Conservation (phyloP, 2,113 vertebrate genomes). For the Mesitornis unicolor region DNA sequence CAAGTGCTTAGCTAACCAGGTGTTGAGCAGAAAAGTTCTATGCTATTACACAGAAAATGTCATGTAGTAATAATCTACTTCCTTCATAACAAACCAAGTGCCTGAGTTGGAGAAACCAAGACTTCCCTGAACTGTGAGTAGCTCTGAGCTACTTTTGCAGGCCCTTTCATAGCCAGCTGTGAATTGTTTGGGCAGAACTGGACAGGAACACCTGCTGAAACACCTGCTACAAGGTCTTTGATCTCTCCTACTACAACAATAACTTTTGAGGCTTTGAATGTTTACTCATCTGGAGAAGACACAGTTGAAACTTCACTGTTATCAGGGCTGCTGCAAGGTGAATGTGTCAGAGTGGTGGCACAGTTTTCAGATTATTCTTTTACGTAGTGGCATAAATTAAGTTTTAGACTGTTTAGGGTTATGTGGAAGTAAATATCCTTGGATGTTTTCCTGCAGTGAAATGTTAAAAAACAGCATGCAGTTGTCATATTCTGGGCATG, state of each 20-base stretch:
- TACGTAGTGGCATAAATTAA: background rate
- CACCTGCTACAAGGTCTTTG: constrained; percentile 49
- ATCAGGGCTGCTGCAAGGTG: background rate
- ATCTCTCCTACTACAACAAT: background rate
- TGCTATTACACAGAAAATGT: background rate
- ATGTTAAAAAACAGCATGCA: background rate
- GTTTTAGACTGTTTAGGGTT: background rate
- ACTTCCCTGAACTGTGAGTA: background rate
- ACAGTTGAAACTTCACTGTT: background rate
- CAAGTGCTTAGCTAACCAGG: background rate
- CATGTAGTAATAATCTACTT: background rate
- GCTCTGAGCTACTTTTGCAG: background rate
- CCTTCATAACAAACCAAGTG: background rate
- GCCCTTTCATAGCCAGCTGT: background rate
- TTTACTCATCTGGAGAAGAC: background rate
- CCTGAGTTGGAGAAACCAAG: background rate
- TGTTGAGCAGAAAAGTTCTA: background rate
- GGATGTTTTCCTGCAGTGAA: background rate
- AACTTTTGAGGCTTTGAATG: background rate
- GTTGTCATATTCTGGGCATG: background rate
- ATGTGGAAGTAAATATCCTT: background rate
- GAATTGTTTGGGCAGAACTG: background rate
- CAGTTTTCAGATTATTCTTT: background rate
- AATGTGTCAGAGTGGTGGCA: background rate
- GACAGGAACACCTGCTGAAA: constrained; percentile 12